These are phyloP conservation scores for Lepetodrilus schrolli DNA, from an alignment of 2,888 invertebrate species.

Conservation along the genomic window DNA sequence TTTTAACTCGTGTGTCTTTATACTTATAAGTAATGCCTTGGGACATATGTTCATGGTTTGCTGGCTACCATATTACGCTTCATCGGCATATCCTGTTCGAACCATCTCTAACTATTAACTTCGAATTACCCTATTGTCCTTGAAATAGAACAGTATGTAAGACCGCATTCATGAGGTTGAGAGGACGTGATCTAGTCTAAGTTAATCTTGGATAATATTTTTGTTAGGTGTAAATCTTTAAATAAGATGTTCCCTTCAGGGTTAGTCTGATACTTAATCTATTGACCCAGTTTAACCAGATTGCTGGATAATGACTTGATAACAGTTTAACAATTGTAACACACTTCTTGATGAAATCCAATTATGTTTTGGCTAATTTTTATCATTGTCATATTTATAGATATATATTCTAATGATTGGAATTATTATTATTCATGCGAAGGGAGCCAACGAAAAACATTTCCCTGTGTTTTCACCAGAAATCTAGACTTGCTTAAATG, in stretches of 20 bases:
- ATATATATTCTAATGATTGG: too few species aligned
- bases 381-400: too few species aligned
- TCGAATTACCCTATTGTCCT: conserved; percentile 5
- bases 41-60: not conserved
- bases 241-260: too few species aligned
- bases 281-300: not conserved
- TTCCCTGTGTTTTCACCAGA: too few species aligned
- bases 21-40: not conserved
- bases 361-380: too few species aligned
- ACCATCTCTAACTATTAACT: conserved; percentile 16
- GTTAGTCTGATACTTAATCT: not conserved
- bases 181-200: too few species aligned
- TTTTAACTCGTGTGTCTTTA: conserved; percentile 14
- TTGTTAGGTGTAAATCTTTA: not conserved
- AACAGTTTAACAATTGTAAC: too few species aligned
- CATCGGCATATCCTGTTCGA: conserved; percentile 11
- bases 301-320: not conserved
- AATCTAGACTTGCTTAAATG: too few species aligned
- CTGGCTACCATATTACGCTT: not conserved
- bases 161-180: too few species aligned
- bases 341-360: too few species aligned
- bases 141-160: not conserved
- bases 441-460: too few species aligned
- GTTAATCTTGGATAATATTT: not conserved
- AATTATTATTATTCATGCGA: too few species aligned